A percentile compares a stretch with the other conserved stretches of the same genome.
phyloP scores from a whole-genome alignment of 2,888 invertebrate genomes.

The Heterodera filipjevi region DNA sequence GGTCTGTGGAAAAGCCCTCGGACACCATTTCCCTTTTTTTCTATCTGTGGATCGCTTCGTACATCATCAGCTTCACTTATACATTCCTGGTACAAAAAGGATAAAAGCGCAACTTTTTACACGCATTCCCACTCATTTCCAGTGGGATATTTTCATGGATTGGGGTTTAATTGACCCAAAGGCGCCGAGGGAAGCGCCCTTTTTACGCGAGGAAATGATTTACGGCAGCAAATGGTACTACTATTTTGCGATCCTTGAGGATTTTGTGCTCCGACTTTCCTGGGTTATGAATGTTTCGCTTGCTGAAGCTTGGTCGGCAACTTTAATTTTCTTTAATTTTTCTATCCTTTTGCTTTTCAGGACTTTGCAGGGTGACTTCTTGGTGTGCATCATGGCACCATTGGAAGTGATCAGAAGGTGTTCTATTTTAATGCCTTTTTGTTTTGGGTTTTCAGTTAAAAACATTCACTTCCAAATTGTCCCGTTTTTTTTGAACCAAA shows the following conservation, averaged over 20 bases:
- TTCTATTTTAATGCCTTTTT: slow-evolving; percentile 62
- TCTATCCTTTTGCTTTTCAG: slow-evolving; percentile 67
- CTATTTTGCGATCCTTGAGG: slow-evolving; percentile 94
- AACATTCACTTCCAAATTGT: too few relatives aligned
- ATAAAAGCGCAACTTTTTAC: slow-evolving; percentile 83
- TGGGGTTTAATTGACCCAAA: slow-evolving; percentile 81
- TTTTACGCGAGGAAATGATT: slow-evolving; percentile 65
- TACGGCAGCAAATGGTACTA: slow-evolving; percentile 73
- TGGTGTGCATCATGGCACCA: slow-evolving; percentile 61
- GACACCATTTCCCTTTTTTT: slow-evolving; percentile 58
- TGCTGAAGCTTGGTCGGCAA: slow-evolving; percentile 74
- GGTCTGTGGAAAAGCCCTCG: slow-evolving; percentile 72
- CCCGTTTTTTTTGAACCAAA: background rate
- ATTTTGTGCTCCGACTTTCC: slow-evolving; percentile 86
- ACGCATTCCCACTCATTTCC: slow-evolving; percentile 85
- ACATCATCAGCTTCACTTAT: slow-evolving; percentile 84
- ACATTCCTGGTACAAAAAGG: slow-evolving; percentile 89
- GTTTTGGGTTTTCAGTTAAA: too few relatives aligned
- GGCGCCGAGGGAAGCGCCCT: slow-evolving; percentile 82
- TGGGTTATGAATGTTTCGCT: slow-evolving; percentile 84
- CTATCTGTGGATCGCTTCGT: slow-evolving; percentile 78
- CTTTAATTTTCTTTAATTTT: slow-evolving; percentile 74
- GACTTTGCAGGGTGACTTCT: slow-evolving; percentile 60
- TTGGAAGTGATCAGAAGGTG: slow-evolving; percentile 73
- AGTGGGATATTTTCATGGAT: slow-evolving; percentile 89